These are phyloP conservation scores for Xanthia togata DNA, from an alignment of 2,888 invertebrate species.

Conservation along the genomic window DNA sequence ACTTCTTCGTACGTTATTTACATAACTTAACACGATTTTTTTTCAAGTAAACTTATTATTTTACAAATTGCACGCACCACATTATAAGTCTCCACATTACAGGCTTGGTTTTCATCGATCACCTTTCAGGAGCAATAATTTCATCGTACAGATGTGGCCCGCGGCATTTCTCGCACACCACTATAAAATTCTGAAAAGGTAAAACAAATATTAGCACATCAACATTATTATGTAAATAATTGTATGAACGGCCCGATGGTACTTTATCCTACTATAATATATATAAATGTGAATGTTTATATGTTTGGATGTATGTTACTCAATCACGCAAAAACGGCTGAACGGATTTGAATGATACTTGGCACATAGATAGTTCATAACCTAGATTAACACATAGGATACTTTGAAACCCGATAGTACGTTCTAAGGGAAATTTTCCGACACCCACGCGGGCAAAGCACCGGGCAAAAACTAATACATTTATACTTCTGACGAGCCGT, in stretches of 20 bases:
- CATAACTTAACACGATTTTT: neutral
- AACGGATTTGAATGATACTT: neutral
- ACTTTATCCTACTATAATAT: slow-evolving; percentile 1
- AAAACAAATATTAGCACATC: slow-evolving; percentile 35
- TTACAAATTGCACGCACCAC: neutral
- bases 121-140: slow-evolving; percentile 80
- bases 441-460: neutral
- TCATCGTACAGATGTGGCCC: slow-evolving; percentile 75
- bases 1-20: neutral
- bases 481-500: slow-evolving; percentile 33
- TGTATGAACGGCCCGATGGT: slow-evolving; percentile 14
- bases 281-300: neutral
- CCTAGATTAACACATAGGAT: neutral
- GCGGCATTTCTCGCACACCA: slow-evolving; percentile 77
- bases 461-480: neutral
- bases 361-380: neutral
- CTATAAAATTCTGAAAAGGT: slow-evolving; percentile 78
- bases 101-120: slow-evolving; percentile 45
- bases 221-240: slow-evolving; percentile 23
- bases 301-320: neutral
- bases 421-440: neutral
- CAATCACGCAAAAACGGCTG: neutral
- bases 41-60: neutral
- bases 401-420: neutral
- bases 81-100: too few species aligned